A percentile compares a stretch with the other conserved stretches of the same genome.
phyloP scores from a whole-genome alignment of 2,797 vertebrate genomes.

The Diceros bicornis region DNA sequence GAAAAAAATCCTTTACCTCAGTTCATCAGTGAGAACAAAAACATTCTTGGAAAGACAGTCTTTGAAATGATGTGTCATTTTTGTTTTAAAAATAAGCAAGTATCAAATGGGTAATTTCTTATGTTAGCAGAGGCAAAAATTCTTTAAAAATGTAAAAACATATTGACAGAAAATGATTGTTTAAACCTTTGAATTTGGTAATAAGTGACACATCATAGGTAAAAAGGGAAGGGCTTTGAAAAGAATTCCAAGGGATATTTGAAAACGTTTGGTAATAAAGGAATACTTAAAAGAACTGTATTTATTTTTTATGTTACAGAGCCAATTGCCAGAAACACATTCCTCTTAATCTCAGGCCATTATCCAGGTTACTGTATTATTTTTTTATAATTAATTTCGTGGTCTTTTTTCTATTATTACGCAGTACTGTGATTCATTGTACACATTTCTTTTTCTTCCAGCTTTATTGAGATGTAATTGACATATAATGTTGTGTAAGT shows the following conservation, averaged over 20 bases:
- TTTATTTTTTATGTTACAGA: slow-evolving; percentile 24
- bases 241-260: slow-evolving; percentile 41
- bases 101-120: background rate
- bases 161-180: slow-evolving; percentile 20
- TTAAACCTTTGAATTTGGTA: background rate
- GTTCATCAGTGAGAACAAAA: background rate
- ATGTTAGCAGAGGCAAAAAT: slow-evolving; percentile 39
- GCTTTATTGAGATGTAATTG: background rate
- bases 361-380: background rate
- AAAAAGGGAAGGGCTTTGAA: background rate
- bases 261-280: slow-evolving; percentile 31
- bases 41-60: background rate
- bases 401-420: background rate
- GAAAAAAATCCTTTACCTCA: background rate
- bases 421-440: background rate
- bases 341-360: background rate
- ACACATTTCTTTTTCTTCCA: background rate
- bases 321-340: background rate
- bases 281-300: background rate
- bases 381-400: background rate
- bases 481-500: background rate
- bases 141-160: slow-evolving; percentile 38
- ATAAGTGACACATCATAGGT: background rate
- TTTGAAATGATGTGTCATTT: slow-evolving; percentile 45
- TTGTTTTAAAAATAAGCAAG: slow-evolving; percentile 59